phyloP scores from a whole-genome alignment of 2,113 vertebrate genomes.

The Oryzias curvinotus region DNA sequence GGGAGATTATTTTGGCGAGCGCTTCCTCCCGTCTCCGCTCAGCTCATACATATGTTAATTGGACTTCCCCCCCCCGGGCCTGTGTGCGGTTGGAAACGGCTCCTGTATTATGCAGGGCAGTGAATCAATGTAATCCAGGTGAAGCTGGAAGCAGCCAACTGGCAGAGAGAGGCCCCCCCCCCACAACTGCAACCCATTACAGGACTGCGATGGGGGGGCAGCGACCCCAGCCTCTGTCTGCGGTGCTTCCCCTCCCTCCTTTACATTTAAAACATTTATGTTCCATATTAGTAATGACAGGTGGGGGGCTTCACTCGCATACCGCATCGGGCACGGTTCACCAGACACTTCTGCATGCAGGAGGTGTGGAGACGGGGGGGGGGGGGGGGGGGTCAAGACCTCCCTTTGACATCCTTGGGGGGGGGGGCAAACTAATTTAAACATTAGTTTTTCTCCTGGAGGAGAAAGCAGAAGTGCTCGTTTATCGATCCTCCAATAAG shows the following conservation, averaged over 20 bases:
- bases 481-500: slow-evolving; percentile 3
- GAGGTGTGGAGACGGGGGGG: not conserved
- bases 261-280: slow-evolving; percentile 70
- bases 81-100: slow-evolving; percentile 62
- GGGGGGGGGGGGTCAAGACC: slow-evolving; percentile 7
- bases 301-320: slow-evolving; percentile 45
- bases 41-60: slow-evolving; percentile 75
- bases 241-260: slow-evolving; percentile 24
- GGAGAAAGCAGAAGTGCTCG: not conserved
- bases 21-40: slow-evolving; percentile 50
- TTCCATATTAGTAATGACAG: slow-evolving; percentile 62
- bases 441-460: slow-evolving; percentile 3
- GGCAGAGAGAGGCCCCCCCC: slow-evolving; percentile 41
- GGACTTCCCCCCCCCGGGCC: slow-evolving; percentile 55
- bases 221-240: slow-evolving; percentile 34
- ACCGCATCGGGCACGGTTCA: slow-evolving; percentile 33
- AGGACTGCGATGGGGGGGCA: slow-evolving; percentile 32
- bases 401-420: not conserved
- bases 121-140: slow-evolving; percentile 64
- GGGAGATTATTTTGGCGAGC: slow-evolving; percentile 60
- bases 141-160: slow-evolving; percentile 56
- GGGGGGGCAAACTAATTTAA: slow-evolving; percentile 11
- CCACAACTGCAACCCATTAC: slow-evolving; percentile 37
- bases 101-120: slow-evolving; percentile 53
- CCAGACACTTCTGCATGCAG: slow-evolving; percentile 2